Conservation (phyloP, 2,888 invertebrate genomes). For the Pseudococcus longispinus region DNA sequence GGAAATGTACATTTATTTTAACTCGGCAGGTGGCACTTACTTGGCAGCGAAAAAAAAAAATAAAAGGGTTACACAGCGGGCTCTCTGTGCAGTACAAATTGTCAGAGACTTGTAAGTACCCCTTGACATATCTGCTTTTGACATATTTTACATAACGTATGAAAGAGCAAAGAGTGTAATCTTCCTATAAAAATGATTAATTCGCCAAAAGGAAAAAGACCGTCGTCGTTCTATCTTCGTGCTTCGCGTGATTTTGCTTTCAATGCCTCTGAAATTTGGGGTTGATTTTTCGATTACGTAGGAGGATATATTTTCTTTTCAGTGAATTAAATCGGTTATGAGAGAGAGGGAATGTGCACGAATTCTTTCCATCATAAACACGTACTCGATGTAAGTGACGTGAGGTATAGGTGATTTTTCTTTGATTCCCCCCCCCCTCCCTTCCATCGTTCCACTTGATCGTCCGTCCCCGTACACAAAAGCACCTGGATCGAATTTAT, state of each 20-base stretch:
- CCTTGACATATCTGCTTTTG: constrained; percentile 55
- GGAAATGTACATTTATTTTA: constrained; percentile 45
- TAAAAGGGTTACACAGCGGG: constrained; percentile 53
- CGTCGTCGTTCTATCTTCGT: constrained; percentile 48
- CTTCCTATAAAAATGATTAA: constrained; percentile 56
- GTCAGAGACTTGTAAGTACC: constrained; percentile 55
- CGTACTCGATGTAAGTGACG: constrained; percentile 46
- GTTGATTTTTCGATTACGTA: constrained; percentile 53
- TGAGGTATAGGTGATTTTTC: constrained; percentile 41
- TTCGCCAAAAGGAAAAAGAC: constrained; percentile 53
- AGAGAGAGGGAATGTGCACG: constrained; percentile 50
- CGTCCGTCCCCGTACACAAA: neutral
- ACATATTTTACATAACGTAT: constrained; percentile 54
- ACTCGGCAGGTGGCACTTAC: constrained; percentile 45
- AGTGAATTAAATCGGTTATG: constrained; percentile 53
- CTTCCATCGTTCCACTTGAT: neutral
- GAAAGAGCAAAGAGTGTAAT: constrained; percentile 55
- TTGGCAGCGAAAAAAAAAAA: constrained; percentile 33
- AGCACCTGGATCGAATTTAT: constrained; percentile 10
- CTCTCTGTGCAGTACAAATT: constrained; percentile 47
- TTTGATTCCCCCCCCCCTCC: neutral
- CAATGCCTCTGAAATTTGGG: constrained; percentile 51
- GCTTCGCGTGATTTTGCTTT: constrained; percentile 54
- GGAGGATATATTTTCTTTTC: constrained; percentile 55
- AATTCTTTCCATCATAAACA: constrained; percentile 55